A percentile compares a stretch with the other conserved stretches of the same genome.
Conservation (phyloP, 92 coral and sea anemone species). For the Porites lobata region DNA sequence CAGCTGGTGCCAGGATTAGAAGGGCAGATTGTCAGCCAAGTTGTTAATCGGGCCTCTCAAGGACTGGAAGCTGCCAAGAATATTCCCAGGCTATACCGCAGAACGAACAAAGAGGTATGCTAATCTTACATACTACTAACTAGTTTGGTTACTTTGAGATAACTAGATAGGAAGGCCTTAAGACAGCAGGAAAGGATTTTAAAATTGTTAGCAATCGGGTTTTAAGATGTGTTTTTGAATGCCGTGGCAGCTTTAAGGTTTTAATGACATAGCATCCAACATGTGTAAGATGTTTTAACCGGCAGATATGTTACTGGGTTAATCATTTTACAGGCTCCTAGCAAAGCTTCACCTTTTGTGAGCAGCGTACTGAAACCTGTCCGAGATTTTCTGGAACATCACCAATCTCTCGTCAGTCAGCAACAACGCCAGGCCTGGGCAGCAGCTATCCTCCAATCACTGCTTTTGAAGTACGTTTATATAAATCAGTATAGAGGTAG, state of each 20-base stretch:
- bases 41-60: slow-evolving; percentile 75
- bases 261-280: too few species aligned
- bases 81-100: slow-evolving; percentile 94
- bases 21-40: slow-evolving; percentile 82
- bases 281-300: neutral
- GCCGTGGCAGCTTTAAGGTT: too few species aligned
- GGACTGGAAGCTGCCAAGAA: slow-evolving; percentile 97
- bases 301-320: neutral
- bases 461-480: slow-evolving; percentile 80
- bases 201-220: neutral
- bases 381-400: slow-evolving; percentile 80
- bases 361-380: slow-evolving; percentile 83
- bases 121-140: neutral
- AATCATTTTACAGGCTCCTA: slow-evolving; percentile 78
- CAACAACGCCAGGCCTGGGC: slow-evolving; percentile 89
- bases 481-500: neutral
- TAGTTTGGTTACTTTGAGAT: neutral
- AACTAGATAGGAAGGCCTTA: too few species aligned
- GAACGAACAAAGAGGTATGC: slow-evolving; percentile 96
- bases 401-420: slow-evolving; percentile 63
- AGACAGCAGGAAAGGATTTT: too few species aligned
- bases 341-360: slow-evolving; percentile 90
- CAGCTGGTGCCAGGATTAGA: slow-evolving; percentile 80
- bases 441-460: slow-evolving; percentile 81
- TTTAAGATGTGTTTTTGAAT: too few species aligned